Percentiles rank a stretch among this genome's conserved stretches.
phyloP scores from a whole-genome alignment of 2,888 invertebrate genomes.

The Sinhomidia bicolor region DNA sequence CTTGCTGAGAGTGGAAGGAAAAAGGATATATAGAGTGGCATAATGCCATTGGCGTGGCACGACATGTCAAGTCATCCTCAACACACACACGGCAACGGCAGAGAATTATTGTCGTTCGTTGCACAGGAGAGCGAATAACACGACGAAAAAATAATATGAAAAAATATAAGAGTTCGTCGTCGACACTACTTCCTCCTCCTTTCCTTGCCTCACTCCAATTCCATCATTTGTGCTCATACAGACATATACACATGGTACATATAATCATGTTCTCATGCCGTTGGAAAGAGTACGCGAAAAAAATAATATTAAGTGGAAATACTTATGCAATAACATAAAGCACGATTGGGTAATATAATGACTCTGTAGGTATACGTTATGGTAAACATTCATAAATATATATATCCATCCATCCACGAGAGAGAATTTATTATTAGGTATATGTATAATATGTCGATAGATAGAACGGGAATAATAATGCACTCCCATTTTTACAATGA shows the following conservation, averaged over 20 bases:
- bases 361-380: background rate
- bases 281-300: background rate
- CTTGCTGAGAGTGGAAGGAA: slow-evolving; percentile 61
- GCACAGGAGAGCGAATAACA: slow-evolving; percentile 44
- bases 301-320: background rate
- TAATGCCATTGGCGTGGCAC: slow-evolving; percentile 73
- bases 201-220: slow-evolving; percentile 41
- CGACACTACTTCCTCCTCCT: slow-evolving; percentile 48
- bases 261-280: background rate
- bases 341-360: background rate
- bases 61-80: slow-evolving; percentile 73
- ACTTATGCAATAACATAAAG: background rate
- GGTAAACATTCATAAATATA: slow-evolving; percentile 4
- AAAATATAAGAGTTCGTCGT: slow-evolving; percentile 42
- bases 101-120: slow-evolving; percentile 38
- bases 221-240: background rate
- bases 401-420: background rate
- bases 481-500: slow-evolving; percentile 5
- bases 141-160: slow-evolving; percentile 27
- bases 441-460: no score
- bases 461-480: background rate
- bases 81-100: slow-evolving; percentile 24
- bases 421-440: background rate
- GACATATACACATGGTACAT: background rate
- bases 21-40: slow-evolving; percentile 61